These are phyloP conservation scores for Coilia nasus DNA, from an alignment of 2,797 vertebrate species.

Conservation along the genomic window DNA sequence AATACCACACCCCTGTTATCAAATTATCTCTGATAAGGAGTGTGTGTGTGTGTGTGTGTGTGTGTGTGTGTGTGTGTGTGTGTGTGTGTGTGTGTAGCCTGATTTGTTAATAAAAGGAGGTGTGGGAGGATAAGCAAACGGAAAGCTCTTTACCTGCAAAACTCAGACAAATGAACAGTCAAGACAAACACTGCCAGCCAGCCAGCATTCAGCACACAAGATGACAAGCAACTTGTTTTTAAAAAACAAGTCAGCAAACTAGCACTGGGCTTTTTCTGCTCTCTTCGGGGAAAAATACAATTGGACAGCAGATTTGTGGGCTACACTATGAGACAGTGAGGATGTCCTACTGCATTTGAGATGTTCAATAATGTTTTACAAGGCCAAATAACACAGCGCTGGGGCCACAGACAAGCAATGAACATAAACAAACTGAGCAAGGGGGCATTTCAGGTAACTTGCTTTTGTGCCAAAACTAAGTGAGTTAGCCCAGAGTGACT, in stretches of 20 bases:
- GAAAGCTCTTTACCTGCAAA: neutral
- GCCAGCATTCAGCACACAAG: neutral
- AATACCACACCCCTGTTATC: conserved; percentile 9
- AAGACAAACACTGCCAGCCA: neutral
- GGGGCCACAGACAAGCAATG: neutral
- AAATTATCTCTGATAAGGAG: neutral
- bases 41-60: neutral
- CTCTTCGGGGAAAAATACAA: neutral
- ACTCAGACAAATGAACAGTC: neutral
- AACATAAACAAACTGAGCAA: neutral
- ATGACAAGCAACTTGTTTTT: neutral
- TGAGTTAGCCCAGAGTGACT: no score
- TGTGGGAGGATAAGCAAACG: neutral
- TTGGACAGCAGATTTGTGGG: neutral
- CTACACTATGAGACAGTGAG: neutral
- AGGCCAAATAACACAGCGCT: neutral
- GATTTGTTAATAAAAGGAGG: neutral
- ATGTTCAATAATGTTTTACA: neutral
- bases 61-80: neutral
- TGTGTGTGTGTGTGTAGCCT: neutral
- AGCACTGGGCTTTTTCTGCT: neutral
- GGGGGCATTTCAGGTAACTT: no score
- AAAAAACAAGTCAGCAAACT: neutral
- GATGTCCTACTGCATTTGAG: neutral
- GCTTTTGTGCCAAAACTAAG: no score